Evolutionary conservation across 1,140 invertebrate species (phyloP), one percentile per base, ranked within the genome.

Genomic region (Sinella curviseta): DNA sequence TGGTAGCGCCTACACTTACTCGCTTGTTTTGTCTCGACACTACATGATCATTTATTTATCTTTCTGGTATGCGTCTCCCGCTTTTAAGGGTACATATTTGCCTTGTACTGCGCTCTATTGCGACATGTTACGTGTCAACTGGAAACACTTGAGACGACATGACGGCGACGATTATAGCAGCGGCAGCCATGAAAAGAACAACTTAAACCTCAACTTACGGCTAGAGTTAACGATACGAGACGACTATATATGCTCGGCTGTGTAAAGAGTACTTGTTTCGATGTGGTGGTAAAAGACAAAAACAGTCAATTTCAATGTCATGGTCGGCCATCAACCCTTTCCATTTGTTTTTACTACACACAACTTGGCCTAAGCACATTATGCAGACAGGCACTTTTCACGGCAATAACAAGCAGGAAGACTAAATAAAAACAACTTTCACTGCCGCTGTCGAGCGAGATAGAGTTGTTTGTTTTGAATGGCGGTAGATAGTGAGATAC

Each of bases 231-330:
- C 17, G 4, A 48, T 8, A 8, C 17, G 4, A 48, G 39, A n/a
- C 39, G 17, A 48, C 4, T 17, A 48, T 48, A 48, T 48, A 48
- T 48, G 39, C n/a, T n/a, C n/a, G n/a, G n/a, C n/a, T 48, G 17
- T 48, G 4, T 48, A 48, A 4, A 48, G 39, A 17, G 4, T 48
- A 8, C 17, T 8, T 17, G 17, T 8, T 4, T 48, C 4, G 39
- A 48, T 4, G 39, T 8, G 4, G 17, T 8, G 4, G 17, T 48
- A 48, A 48, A 17, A 17, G 39, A 8, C 17, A 4, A 17, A 48
- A 48, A 17, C 39, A 48, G 39, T 4, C 55, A 60, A 60, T n/a
- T 60, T 60, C 55, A 60, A 60, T 60, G 55, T 60, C 55, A 60
- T 24, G 55, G 55, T 60, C 55, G 55, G 55, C 55, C 55, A 60